A percentile compares a stretch with the other conserved stretches of the same genome.
Conservation (phyloP, 1,140 invertebrate species). For the Trichonephila clavata region DNA sequence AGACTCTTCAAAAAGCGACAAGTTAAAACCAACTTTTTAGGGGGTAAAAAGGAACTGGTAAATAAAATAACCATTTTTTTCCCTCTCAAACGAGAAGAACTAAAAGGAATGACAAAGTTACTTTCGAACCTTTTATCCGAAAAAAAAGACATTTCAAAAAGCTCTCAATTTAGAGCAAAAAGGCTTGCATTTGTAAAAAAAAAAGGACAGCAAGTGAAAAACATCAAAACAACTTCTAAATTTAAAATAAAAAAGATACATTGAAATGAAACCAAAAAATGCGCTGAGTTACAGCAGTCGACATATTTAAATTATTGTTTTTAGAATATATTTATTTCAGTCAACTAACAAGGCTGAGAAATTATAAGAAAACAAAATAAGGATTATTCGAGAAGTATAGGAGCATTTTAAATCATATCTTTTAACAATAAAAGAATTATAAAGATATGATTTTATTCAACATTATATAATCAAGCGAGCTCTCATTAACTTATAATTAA, state of each 20-base stretch:
- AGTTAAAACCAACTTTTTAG: neutral
- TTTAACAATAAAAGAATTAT: too few species aligned
- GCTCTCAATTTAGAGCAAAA: constrained; percentile 15
- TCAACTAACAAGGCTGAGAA: neutral
- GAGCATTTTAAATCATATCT: too few species aligned
- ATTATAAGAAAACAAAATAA: neutral
- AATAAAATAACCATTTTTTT: neutral
- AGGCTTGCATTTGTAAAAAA: neutral
- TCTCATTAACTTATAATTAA: too few species aligned
- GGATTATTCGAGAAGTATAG: too few species aligned
- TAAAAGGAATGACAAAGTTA: constrained; percentile 14
- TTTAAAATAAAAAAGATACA: neutral
- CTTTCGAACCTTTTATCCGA: neutral
- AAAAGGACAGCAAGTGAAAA: neutral
- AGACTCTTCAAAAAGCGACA: neutral
- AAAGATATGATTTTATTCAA: too few species aligned
- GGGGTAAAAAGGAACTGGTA: neutral
- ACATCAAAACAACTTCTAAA: neutral
- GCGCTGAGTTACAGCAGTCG: neutral
- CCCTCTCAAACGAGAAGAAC: neutral
- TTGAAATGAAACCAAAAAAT: neutral
- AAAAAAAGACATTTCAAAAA: neutral
- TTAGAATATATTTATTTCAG: neutral
- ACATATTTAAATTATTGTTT: too few species aligned
- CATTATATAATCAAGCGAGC: too few species aligned